Conservation (phyloP, 1,140 invertebrate genomes). For the Laupala kohalensis region DNA sequence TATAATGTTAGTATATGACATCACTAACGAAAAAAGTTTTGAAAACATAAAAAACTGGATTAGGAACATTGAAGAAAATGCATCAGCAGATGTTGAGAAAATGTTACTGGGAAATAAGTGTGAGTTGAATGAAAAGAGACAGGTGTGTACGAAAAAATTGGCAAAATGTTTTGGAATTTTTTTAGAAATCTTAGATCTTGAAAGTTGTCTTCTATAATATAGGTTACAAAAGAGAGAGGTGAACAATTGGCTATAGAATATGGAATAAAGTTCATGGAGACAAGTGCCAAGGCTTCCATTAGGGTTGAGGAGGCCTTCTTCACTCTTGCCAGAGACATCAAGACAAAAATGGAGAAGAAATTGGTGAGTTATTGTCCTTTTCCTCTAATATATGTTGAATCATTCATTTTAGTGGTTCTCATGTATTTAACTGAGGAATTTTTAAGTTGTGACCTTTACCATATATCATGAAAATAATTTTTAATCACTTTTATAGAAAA, state of each 20-base stretch:
- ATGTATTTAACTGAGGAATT: background rate
- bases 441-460: background rate
- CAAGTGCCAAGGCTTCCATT: conserved; percentile 79
- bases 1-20: conserved; percentile 98
- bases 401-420: background rate
- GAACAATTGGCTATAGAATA: conserved; percentile 77
- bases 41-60: conserved; percentile 99
- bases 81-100: conserved; percentile 85
- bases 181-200: background rate
- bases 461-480: background rate
- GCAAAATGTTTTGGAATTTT: background rate
- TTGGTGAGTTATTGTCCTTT: conserved; percentile 48
- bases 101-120: conserved; percentile 94
- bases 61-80: conserved; percentile 94
- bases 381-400: background rate
- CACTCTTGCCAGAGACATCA: conserved; percentile 85
- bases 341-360: conserved; percentile 91
- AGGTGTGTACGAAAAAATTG: conserved; percentile 35
- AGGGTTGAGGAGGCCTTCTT: conserved; percentile 88
- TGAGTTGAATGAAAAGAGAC: conserved; percentile 78
- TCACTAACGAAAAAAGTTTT: conserved; percentile 96
- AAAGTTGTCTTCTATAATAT: background rate
- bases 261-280: conserved; percentile 89
- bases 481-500: background rate
- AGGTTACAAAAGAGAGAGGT: conserved; percentile 52